Base-by-base conservation (phyloP, 2,888 invertebrate genomes). In the Cheilosia vulpina region DNA sequence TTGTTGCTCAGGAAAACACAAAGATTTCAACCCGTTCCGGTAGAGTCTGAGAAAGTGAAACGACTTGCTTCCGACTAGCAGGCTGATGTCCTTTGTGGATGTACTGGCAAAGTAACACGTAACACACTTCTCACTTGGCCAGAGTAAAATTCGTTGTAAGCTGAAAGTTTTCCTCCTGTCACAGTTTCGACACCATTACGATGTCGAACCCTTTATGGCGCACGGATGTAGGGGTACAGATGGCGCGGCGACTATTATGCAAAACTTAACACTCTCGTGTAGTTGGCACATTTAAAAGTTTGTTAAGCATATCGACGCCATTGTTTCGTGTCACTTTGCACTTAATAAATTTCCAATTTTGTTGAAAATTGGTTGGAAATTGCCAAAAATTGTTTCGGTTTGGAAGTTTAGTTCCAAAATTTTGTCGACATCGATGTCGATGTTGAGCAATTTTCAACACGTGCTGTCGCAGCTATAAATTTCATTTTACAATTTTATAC, bases 401-500 rank as follows among this genome's bases (percentile, higher is more conserved):
- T 76, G 31, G 50, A 84, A 83, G 57, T 79, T 87, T 84, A 71
- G 75, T 84, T 66, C 71, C 82, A 85, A 77, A 83, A 83, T 87
- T 87, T 88, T 84, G 87, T 87, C 88, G 87, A 87, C 88, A 87
- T 89, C 88, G 88, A 87, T 88, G 87, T 87, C 75, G 78, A 87
- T 87, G 87, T 88, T 88, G 82, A 89, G 89, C 89, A 88, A 90
- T 90, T 90, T 90, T 89, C 88, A 90, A 89, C 91, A 91, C 91
- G 90, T 91, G 91, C 89, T 90, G 90, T 89, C 90, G 87, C 87
- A 85, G 88, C 87, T 85, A 91, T 91, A 90, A 91, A 91, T 91
- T 90, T 89, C 87, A 88, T 90, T 90, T 89, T 89, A 88, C 89
- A 89, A 87, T 87, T 87, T 82, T 87, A 85, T 69, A 81, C 85